phyloP scores from a whole-genome alignment of 1,140 invertebrate species.

The Drosophila varians region DNA sequence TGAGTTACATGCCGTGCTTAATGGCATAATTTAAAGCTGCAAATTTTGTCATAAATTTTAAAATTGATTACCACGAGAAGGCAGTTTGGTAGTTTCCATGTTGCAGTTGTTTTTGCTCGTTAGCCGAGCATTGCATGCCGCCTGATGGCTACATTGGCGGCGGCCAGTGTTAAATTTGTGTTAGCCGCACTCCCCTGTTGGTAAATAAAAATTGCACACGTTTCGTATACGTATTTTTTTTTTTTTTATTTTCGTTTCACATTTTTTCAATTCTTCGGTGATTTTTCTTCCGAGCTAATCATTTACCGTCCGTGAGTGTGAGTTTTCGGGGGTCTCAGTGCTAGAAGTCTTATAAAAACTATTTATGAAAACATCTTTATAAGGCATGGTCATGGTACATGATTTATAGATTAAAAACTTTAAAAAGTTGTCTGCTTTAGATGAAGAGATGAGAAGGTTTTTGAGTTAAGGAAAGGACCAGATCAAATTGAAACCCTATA shows the following conservation, averaged over 20 bases:
- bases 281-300: slow-evolving; percentile 43
- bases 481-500: not conserved
- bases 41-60: slow-evolving; percentile 84
- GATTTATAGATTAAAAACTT: slow-evolving; percentile 1
- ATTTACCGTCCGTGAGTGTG: too few relatives aligned
- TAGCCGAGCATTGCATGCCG: slow-evolving; percentile 76
- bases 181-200: slow-evolving; percentile 48
- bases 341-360: not conserved
- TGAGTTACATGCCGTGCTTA: slow-evolving; percentile 83
- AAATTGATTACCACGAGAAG: slow-evolving; percentile 80
- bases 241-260: too few relatives aligned
- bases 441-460: too few relatives aligned
- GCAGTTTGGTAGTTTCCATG: slow-evolving; percentile 63
- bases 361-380: slow-evolving; percentile 24
- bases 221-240: slow-evolving; percentile 23
- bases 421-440: too few relatives aligned
- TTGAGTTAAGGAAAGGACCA: too few relatives aligned
- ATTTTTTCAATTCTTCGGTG: slow-evolving; percentile 2
- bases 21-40: slow-evolving; percentile 84
- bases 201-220: slow-evolving; percentile 57
- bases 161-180: slow-evolving; percentile 76
- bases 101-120: slow-evolving; percentile 73
- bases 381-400: slow-evolving; percentile 15
- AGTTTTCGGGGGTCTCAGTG: slow-evolving; percentile 17
- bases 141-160: slow-evolving; percentile 79